Conservation (phyloP, 2,888 invertebrate species). For the Campaea margaritaria region DNA sequence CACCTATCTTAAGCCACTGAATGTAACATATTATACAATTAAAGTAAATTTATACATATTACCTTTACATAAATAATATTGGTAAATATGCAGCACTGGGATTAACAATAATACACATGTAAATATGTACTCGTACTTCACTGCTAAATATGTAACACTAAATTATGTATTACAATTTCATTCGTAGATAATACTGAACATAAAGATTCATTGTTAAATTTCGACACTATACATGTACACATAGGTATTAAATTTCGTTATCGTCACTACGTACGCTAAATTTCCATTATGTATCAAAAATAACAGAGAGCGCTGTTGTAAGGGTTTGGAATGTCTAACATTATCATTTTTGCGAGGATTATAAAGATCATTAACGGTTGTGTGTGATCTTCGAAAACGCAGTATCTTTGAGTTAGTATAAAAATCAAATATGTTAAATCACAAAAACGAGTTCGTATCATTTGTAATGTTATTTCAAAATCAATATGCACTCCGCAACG, state of each 20-base stretch:
- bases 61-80: slow-evolving; percentile 33
- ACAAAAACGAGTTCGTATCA: slow-evolving; percentile 15
- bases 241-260: not conserved
- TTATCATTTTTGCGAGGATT: slow-evolving; percentile 2
- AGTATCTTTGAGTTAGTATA: slow-evolving; percentile 7
- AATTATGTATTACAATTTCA: slow-evolving; percentile 55
- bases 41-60: slow-evolving; percentile 61
- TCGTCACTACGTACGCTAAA: slow-evolving; percentile 3
- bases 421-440: slow-evolving; percentile 14
- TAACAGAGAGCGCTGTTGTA: slow-evolving; percentile 1
- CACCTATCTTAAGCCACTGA: slow-evolving; percentile 73
- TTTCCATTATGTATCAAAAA: slow-evolving; percentile 11
- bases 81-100: slow-evolving; percentile 53
- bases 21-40: slow-evolving; percentile 70
- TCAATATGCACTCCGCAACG: slow-evolving; percentile 9
- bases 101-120: slow-evolving; percentile 34
- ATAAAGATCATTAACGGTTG: slow-evolving; percentile 9
- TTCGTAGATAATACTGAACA: slow-evolving; percentile 74
- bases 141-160: slow-evolving; percentile 51
- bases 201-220: slow-evolving; percentile 30
- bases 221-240: slow-evolving; percentile 37
- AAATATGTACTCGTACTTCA: slow-evolving; percentile 32
- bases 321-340: slow-evolving; percentile 13
- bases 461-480: slow-evolving; percentile 6
- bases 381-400: slow-evolving; percentile 46